phyloP scores from a whole-genome alignment of 2,113 vertebrate genomes.

The Peromyscus californicus region DNA sequence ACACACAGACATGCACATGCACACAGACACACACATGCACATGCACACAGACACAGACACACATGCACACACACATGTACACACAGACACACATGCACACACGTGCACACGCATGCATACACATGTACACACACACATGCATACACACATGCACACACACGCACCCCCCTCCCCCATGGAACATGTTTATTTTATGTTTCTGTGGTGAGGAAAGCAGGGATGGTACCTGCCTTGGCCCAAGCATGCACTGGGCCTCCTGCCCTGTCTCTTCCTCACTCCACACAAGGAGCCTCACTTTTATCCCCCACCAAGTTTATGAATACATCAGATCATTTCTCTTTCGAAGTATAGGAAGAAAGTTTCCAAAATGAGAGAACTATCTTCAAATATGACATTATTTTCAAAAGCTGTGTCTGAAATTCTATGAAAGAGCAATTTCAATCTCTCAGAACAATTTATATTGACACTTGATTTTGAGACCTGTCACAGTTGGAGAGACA shows the following conservation, averaged over 20 bases:
- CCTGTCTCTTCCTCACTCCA: fast-evolving
- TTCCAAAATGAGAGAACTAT: slow-evolving; percentile 27
- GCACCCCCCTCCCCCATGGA: background rate
- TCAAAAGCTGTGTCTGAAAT: background rate
- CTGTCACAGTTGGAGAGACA: background rate
- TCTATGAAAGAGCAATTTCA: slow-evolving; percentile 25
- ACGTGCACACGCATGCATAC: no score
- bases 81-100: no score
- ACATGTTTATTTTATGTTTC: fast-evolving
- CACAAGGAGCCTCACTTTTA: background rate
- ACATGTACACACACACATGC: no score
- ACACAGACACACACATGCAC: no score
- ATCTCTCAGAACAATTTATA: slow-evolving; percentile 33
- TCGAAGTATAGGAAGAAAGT: background rate
- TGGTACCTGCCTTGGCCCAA: fast-evolving
- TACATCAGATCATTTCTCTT: background rate
- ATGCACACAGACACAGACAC: no score
- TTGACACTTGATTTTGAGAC: background rate
- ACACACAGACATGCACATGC: no score
- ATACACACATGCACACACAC: no score
- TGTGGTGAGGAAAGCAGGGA: fast-evolving
- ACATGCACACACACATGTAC: no score
- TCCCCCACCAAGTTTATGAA: background rate
- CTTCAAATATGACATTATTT: slow-evolving; percentile 44
- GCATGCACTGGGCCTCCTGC: fast-evolving